These are phyloP conservation scores for Scaptomyza pallida DNA, from an alignment of 1,140 invertebrate genomes.

Conservation along the genomic window DNA sequence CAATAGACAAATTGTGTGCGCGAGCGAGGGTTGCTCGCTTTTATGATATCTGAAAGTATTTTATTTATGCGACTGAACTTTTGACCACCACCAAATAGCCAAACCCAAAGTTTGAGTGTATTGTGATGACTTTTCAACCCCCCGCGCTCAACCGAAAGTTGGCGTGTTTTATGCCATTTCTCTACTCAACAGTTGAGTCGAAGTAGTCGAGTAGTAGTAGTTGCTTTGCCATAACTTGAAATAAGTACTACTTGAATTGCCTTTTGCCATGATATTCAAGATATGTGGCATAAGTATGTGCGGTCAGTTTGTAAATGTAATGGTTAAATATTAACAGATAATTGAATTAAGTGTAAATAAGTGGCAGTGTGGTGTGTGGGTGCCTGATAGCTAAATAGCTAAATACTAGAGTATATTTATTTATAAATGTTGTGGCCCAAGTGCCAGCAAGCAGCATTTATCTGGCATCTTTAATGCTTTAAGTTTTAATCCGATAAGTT, in stretches of 20 bases:
- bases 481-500: conserved; percentile 23
- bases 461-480: conserved; percentile 31
- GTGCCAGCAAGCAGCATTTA: background rate
- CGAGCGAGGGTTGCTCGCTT: conserved; percentile 2
- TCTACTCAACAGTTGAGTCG: too few species aligned
- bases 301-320: conserved; percentile 40
- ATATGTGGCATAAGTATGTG: background rate
- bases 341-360: conserved; percentile 71
- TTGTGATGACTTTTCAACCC: conserved; percentile 33
- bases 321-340: conserved; percentile 67
- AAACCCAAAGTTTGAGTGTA: conserved; percentile 1
- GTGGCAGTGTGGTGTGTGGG: conserved; percentile 23
- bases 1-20: conserved; percentile 14
- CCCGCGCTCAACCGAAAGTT: conserved; percentile 9
- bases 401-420: conserved; percentile 19
- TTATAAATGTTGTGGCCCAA: background rate
- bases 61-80: conserved; percentile 53
- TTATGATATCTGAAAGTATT: conserved; percentile 44
- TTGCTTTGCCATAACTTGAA: conserved; percentile 19
- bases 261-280: conserved; percentile 22
- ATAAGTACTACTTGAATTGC: conserved; percentile 36
- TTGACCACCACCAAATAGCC: conserved; percentile 21
- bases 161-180: conserved; percentile 33
- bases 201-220: background rate
- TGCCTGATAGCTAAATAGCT: conserved; percentile 27